These are phyloP conservation scores for Synergus laeviventris DNA, from an alignment of 2,888 invertebrate genomes.

Conservation along the genomic window DNA sequence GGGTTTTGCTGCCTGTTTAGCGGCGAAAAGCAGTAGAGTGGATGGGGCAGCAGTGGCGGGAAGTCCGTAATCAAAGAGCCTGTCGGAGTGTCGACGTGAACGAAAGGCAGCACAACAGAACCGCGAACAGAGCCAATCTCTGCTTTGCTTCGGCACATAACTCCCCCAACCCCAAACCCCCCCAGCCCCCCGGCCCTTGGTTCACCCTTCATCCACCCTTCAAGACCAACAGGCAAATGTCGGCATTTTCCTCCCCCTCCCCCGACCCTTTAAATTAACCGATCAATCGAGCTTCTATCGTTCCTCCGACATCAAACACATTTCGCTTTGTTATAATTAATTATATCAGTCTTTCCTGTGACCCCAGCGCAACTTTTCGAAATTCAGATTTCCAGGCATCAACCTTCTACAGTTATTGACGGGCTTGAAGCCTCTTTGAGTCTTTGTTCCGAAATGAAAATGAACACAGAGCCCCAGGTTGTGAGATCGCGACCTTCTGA, in stretches of 20 bases:
- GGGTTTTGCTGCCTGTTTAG: conserved; percentile 57
- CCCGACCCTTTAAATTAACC: conserved; percentile 73
- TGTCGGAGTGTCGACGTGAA: conserved; percentile 72
- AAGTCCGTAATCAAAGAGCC: conserved; percentile 75
- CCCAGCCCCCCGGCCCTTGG: conserved; percentile 50
- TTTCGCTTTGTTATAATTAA: conserved; percentile 70
- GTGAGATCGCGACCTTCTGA: neutral
- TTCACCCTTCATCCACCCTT: conserved; percentile 56
- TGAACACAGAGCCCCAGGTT: neutral
- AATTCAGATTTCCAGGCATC: neutral
- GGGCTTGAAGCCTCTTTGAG: conserved; percentile 11
- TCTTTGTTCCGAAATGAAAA: neutral
- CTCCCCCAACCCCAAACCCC: conserved; percentile 58
- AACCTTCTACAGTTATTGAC: neutral
- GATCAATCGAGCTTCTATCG: conserved; percentile 70
- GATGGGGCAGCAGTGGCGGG: conserved; percentile 45
- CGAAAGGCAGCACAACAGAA: conserved; percentile 64
- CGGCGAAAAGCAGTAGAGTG: conserved; percentile 39
- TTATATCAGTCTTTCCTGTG: conserved; percentile 43
- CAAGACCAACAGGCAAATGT: conserved; percentile 47
- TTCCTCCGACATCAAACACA: conserved; percentile 70
- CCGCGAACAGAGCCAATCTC: conserved; percentile 65
- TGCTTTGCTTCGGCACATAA: conserved; percentile 61
- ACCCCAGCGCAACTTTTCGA: neutral
- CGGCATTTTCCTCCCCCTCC: conserved; percentile 56